Evolutionary conservation across 1,140 invertebrate genomes (phyloP).

Genomic region (Drosophila ogumai): DNA sequence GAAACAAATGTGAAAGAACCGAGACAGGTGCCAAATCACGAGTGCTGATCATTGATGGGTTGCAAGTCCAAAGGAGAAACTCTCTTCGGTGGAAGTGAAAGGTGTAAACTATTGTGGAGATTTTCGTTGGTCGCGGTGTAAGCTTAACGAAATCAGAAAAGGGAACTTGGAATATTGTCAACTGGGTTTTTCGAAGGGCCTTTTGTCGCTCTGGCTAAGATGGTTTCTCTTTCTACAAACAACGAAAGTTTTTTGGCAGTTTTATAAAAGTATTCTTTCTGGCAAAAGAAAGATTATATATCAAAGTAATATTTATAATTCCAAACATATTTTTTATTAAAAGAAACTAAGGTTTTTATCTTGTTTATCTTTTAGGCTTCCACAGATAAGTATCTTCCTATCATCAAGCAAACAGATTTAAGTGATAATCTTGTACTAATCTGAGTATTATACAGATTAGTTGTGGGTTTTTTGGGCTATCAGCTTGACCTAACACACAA

Average conservation of each 20-base stretch:
- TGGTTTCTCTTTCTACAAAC: slow-evolving; percentile 40
- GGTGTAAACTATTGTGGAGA: slow-evolving; percentile 36
- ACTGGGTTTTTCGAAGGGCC: slow-evolving; percentile 17
- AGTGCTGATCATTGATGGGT: slow-evolving; percentile 37
- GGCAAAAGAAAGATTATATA: background rate
- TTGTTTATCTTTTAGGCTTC: background rate
- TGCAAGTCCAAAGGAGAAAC: slow-evolving; percentile 38
- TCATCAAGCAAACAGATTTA: background rate
- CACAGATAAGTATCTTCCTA: background rate
- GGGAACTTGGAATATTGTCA: slow-evolving; percentile 23
- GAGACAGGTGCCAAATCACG: slow-evolving; percentile 33
- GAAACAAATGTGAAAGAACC: slow-evolving; percentile 39
- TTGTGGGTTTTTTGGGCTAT: background rate
- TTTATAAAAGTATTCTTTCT: background rate
- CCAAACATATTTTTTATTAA: background rate
- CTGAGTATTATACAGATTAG: background rate
- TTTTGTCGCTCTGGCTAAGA: slow-evolving; percentile 11
- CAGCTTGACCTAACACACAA: background rate
- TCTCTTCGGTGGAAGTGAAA: slow-evolving; percentile 38
- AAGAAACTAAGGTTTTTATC: too few relatives aligned
- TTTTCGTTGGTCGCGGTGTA: slow-evolving; percentile 31
- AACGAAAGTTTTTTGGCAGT: slow-evolving; percentile 9
- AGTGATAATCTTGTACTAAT: slow-evolving; percentile 2
- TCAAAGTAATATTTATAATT: background rate
- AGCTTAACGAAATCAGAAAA: slow-evolving; percentile 23